Evolutionary conservation across 2,888 invertebrate genomes (phyloP).

Genomic region (Steinernema hermaphroditum): DNA sequence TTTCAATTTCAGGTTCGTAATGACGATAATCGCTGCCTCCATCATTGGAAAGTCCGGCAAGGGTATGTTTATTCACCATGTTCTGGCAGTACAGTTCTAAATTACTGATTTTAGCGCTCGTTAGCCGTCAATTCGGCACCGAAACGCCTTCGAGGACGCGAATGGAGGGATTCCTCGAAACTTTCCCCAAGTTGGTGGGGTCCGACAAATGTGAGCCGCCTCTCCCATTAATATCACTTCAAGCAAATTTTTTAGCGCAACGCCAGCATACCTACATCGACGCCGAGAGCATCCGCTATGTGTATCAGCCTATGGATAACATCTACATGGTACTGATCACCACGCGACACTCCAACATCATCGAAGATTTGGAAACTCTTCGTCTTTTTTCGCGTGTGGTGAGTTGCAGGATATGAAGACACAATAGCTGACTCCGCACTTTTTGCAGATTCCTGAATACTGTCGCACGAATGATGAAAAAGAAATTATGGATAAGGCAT

Average conservation of each 20-base stretch:
- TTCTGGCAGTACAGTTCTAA: too few relatives aligned
- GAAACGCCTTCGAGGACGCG: slow-evolving; percentile 94
- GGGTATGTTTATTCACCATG: slow-evolving; percentile 37
- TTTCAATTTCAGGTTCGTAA: too few relatives aligned
- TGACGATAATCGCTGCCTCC: slow-evolving; percentile 61
- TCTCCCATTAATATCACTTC: slow-evolving; percentile 27
- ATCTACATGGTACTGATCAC: slow-evolving; percentile 77
- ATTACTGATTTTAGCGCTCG: slow-evolving; percentile 82
- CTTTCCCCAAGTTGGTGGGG: slow-evolving; percentile 96
- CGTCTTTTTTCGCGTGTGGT: slow-evolving; percentile 95
- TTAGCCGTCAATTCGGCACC: slow-evolving; percentile 91
- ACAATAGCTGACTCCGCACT: too few relatives aligned
- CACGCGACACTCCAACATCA: slow-evolving; percentile 89
- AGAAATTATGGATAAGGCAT: slow-evolving; percentile 92
- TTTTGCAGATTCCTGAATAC: slow-evolving; percentile 91
- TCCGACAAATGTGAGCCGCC: slow-evolving; percentile 62
- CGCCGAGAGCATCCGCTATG: slow-evolving; percentile 80
- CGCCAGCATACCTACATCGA: slow-evolving; percentile 96
- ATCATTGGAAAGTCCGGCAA: slow-evolving; percentile 62
- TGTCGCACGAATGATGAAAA: slow-evolving; percentile 84
- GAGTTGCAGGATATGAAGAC: too few relatives aligned
- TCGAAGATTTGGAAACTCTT: slow-evolving; percentile 97
- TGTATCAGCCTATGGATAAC: slow-evolving; percentile 90
- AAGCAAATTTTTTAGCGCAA: slow-evolving; percentile 39
- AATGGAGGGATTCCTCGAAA: slow-evolving; percentile 93